Conservation (phyloP, 2,797 vertebrate species). For the Carduelis carduelis region DNA sequence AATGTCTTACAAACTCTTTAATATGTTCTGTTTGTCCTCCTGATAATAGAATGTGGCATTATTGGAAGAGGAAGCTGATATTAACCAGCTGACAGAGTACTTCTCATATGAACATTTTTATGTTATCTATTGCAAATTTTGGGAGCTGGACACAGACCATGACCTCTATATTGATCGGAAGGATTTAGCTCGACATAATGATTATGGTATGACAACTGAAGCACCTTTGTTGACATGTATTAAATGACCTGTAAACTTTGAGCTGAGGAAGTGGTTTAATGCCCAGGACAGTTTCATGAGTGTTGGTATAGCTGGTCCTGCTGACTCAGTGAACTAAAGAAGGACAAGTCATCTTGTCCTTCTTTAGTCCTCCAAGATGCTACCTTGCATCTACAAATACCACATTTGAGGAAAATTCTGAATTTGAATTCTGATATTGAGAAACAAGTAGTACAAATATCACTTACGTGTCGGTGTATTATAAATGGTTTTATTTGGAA, state of each 20-base stretch:
- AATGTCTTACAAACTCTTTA: neutral
- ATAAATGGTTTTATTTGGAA: neutral
- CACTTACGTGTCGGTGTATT: neutral
- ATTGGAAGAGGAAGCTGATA: slow-evolving; percentile 91
- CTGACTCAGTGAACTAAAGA: neutral
- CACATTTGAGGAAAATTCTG: neutral
- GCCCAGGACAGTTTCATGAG: neutral
- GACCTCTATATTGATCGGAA: slow-evolving; percentile 91
- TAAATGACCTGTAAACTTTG: neutral
- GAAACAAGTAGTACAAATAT: neutral
- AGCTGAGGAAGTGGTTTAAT: neutral
- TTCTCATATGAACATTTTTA: slow-evolving; percentile 99
- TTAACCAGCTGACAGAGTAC: slow-evolving; percentile 94
- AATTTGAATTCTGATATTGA: neutral
- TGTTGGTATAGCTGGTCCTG: neutral
- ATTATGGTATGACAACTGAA: slow-evolving; percentile 83
- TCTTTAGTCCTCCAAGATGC: too few species aligned
- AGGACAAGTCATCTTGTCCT: neutral
- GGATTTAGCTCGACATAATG: slow-evolving; percentile 90
- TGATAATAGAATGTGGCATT: slow-evolving; percentile 84
- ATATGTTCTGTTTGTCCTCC: slow-evolving; percentile 23
- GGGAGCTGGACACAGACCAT: slow-evolving; percentile 95
- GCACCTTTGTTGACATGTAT: neutral
- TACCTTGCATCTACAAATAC: neutral
- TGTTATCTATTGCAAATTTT: slow-evolving; percentile 98